Base-by-base conservation (phyloP, 2,113 vertebrate species). In the Prochilodus magdalenae region DNA sequence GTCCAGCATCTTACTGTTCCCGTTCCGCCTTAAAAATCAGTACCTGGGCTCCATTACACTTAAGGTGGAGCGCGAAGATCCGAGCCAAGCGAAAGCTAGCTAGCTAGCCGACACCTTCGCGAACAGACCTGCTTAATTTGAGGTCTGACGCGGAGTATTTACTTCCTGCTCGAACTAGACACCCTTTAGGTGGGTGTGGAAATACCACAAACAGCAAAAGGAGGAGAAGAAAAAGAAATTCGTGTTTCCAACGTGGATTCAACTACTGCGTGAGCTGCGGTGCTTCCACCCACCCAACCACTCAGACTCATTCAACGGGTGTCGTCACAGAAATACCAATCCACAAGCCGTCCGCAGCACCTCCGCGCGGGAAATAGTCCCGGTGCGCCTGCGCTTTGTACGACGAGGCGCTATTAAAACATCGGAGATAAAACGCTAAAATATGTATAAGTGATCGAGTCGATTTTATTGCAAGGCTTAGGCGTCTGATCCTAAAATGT, bases 291-390 rank as follows among this genome's bases (percentile, higher is more conserved):
- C 12, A 69, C 79, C 5, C 63, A n/a, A n/a, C n/a, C n/a, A n/a
- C n/a, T n/a, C n/a, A n/a, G n/a, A 69, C 55, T 78, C 53, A 69
- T 70, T 70, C 44, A 55, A 20, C 11, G 6, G 24, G 15, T 55
- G 30, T 49, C 79, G 73, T 77, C 66, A 67, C 24, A n/a, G 18
- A 29, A 16, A 29, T 26, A 1, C 6, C 4, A 26, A 13, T 22
- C 22, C 26, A 5, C 55, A n/a, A 30, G 0, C 0, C 49, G 14
- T 75, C 4, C 71, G n/a, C n/a, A n/a, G n/a, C n/a, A n/a, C n/a
- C 47, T 85, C 65, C 65, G 76, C 40, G 2, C 24, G 4, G 29
- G 18, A 55, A 77, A 27, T 80, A 85, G 72, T 85, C 14, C 84
- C 60, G 4, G 1, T 24, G 12, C 16, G 12, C 7, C 29, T 14